Evolutionary conservation across 2,888 invertebrate genomes (phyloP), one percentile per base, ranked within the genome.

Genomic region (Trilocha varians): DNA sequence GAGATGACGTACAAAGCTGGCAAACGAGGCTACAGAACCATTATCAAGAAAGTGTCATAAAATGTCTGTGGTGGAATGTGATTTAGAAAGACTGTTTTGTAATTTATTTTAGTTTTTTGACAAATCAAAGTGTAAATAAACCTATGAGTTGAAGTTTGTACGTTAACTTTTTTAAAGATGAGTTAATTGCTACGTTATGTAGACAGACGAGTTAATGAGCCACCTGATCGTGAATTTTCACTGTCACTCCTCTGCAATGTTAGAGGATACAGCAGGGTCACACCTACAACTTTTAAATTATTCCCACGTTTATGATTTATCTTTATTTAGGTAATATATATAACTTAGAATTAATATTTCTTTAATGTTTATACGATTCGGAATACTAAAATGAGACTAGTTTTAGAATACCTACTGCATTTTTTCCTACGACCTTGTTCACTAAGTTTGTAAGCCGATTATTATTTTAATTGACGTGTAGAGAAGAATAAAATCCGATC

Each of bases 1-100:
- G 77, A 86, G 59, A 86, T 86, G 87, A 71, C 74, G 1, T 87
- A 86, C 59, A 87, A 85, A 51, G 86, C 86, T 0, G 87, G 85
- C 41, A 86, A 70, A 50, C 68, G 78, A 64, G 87, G 87, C 57
- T 86, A 80, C 54, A 65, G 78, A 50, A 85, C 87, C 2, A 70
- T 78, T 32, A 87, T 86, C 38, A 83, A 77, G 53, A 75, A 70
- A 67, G 62, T 84, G 38, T 66, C 66, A 14, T 70, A 66, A 56
- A 13, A 2, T 32, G 34, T 38, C 1, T 11, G 35, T 18, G 43
- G 37, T 52, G 40, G 36, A 43, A 42, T 41, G 52, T 49, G 44
- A 45, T 53, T 52, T 46, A 44, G 44, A 57, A 60, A 70, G 66
- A 67, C 65, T 72, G 65, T 50, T 57, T 52, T 45, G 47, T 38